These are phyloP conservation scores for Synanthedon vespiformis DNA, from an alignment of 2,888 invertebrate species.

Conservation along the genomic window DNA sequence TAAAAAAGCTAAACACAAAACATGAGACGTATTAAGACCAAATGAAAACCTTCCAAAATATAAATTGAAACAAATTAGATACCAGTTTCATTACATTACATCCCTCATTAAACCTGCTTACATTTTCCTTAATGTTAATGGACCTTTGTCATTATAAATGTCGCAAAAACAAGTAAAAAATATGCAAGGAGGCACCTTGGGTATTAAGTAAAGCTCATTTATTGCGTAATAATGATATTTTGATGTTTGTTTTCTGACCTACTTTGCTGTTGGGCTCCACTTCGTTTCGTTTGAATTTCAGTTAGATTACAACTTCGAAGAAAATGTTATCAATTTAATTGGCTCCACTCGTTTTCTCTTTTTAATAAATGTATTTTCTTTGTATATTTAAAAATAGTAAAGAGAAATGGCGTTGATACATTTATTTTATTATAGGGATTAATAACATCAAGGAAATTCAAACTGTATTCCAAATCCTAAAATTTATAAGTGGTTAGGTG, in stretches of 20 bases:
- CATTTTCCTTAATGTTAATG: background rate
- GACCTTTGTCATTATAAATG: background rate
- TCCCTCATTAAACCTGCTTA: background rate
- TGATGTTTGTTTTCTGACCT: slow-evolving; percentile 2
- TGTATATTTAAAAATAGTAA: too few species aligned
- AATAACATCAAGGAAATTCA: too few species aligned
- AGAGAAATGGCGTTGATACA: too few species aligned
- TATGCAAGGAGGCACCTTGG: background rate
- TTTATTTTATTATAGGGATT: too few species aligned
- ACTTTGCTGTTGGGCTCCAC: slow-evolving; percentile 1
- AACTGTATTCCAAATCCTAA: too few species aligned
- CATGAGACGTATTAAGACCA: background rate
- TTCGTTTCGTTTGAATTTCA: slow-evolving; percentile 3
- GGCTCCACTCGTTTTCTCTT: background rate
- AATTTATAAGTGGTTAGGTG: too few species aligned
- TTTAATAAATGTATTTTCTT: background rate
- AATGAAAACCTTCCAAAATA: background rate
- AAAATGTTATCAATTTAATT: slow-evolving; percentile 1
- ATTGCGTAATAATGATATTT: slow-evolving; percentile 3
- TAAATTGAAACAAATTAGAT: background rate
- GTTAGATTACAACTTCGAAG: background rate
- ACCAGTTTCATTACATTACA: background rate
- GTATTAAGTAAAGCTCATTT: slow-evolving; percentile 3
- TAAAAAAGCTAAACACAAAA: too few species aligned
- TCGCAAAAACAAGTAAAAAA: background rate